Percentiles rank a stretch among this genome's conserved stretches.
Evolutionary conservation across 2,113 vertebrate species (phyloP).

Genomic region (Eptesicus fuscus): DNA sequence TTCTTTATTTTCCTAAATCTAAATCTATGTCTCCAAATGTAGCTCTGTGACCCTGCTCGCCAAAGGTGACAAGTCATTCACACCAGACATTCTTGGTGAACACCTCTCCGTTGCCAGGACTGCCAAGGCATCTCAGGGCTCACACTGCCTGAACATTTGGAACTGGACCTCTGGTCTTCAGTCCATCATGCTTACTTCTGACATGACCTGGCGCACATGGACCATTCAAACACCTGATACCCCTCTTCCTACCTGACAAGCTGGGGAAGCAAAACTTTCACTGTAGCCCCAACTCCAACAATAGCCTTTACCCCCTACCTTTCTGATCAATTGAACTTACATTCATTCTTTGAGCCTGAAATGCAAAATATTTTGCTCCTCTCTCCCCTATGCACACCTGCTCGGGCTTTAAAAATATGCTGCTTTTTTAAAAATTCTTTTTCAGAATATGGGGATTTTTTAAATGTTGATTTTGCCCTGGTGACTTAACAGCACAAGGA

Average conservation of each 20-base stretch:
- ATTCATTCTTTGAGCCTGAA: not conserved
- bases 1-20: not conserved
- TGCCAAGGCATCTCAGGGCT: not conserved
- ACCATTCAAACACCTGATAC: not conserved
- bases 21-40: not conserved
- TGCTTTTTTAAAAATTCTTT: not conserved
- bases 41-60: not conserved
- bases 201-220: rapidly evolving
- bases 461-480: not conserved
- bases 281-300: not conserved
- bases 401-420: not conserved
- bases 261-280: not conserved
- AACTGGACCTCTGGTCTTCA: not conserved
- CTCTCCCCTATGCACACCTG: not conserved
- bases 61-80: not conserved
- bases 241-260: not conserved
- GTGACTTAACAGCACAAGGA: not conserved
- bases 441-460: not conserved
- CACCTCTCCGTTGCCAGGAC: not conserved
- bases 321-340: not conserved
- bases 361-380: not conserved
- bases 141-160: not conserved
- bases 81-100: not conserved
- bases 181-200: not conserved
- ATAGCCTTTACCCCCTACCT: not conserved